Conservation (phyloP, 2,888 invertebrate species). For the Gandaritis pyraliata region DNA sequence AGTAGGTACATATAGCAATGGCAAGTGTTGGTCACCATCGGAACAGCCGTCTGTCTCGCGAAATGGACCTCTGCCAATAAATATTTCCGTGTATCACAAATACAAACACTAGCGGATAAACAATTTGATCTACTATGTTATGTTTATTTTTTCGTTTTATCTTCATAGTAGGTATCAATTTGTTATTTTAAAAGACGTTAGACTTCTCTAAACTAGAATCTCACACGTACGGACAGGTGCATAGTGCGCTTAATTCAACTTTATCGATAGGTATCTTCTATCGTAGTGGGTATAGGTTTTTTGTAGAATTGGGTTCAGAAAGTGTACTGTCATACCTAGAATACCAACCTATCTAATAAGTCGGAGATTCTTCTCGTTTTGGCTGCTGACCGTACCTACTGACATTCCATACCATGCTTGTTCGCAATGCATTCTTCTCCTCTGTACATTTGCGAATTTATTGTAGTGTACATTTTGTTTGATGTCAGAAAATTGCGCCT, state of each 20-base stretch:
- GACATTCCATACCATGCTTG: conserved; percentile 50
- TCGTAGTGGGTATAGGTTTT: no score
- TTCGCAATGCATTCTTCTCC: conserved; percentile 46
- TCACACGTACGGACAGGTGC: no score
- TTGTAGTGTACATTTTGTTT: conserved; percentile 47
- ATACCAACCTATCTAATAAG: background rate
- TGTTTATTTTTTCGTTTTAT: conserved; percentile 26
- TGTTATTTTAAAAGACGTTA: background rate
- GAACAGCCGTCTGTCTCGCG: conserved; percentile 50
- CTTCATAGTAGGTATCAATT: background rate
- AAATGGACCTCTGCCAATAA: conserved; percentile 54
- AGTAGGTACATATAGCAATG: background rate
- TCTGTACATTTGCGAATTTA: conserved; percentile 48
- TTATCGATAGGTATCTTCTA: no score
- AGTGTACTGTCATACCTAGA: background rate
- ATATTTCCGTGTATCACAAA: conserved; percentile 52
- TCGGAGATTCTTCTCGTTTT: background rate
- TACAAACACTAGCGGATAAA: conserved; percentile 33
- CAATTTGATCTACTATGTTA: conserved; percentile 30
- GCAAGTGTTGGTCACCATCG: conserved; percentile 22
- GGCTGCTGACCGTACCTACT: conserved; percentile 37
- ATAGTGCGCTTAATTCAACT: no score
- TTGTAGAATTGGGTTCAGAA: no score
- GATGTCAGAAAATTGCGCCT: conserved; percentile 58
- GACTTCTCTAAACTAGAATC: no score